phyloP scores from a whole-genome alignment of 1,140 invertebrate species.

The Drosophila pectinifera region DNA sequence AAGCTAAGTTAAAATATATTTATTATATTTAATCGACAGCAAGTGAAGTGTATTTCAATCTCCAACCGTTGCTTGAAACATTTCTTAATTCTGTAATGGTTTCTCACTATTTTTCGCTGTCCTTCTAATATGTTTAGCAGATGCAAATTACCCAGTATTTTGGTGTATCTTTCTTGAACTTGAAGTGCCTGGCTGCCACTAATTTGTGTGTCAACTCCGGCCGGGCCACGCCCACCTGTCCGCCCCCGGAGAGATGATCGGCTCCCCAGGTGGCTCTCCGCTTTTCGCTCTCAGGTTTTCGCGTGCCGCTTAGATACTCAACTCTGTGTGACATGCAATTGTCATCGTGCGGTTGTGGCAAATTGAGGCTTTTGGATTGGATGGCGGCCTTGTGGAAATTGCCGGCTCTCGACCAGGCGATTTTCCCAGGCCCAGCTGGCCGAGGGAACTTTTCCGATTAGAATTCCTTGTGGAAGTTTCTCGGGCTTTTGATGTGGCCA shows the following conservation, averaged over 20 bases:
- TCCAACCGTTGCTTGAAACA: neutral
- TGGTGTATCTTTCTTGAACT: slow-evolving; percentile 56
- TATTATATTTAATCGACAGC: neutral
- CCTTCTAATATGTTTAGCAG: slow-evolving; percentile 24
- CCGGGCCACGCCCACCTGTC: slow-evolving; percentile 24
- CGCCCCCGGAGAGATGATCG: slow-evolving; percentile 22
- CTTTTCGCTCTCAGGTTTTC: slow-evolving; percentile 47
- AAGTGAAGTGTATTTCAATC: neutral
- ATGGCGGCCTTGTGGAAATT: slow-evolving; percentile 54
- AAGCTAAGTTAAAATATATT: too few relatives aligned
- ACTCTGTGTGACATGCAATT: slow-evolving; percentile 71
- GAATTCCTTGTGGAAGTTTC: slow-evolving; percentile 42
- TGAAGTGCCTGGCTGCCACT: slow-evolving; percentile 66
- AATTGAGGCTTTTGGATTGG: slow-evolving; percentile 59
- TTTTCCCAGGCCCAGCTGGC: slow-evolving; percentile 66
- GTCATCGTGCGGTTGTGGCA: slow-evolving; percentile 69
- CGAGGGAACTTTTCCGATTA: slow-evolving; percentile 40
- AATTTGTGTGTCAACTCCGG: slow-evolving; percentile 73
- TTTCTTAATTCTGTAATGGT: neutral
- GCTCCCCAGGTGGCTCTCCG: slow-evolving; percentile 30
- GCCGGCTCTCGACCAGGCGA: slow-evolving; percentile 45
- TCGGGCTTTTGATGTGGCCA: slow-evolving; percentile 37
- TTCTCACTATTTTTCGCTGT: slow-evolving; percentile 18
- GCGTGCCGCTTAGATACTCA: slow-evolving; percentile 47
- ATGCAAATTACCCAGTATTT: slow-evolving; percentile 43